Percentiles rank a stretch among this genome's conserved stretches.
Conservation (phyloP, 2,113 vertebrate genomes). For the Mystacornis crossleyi region DNA sequence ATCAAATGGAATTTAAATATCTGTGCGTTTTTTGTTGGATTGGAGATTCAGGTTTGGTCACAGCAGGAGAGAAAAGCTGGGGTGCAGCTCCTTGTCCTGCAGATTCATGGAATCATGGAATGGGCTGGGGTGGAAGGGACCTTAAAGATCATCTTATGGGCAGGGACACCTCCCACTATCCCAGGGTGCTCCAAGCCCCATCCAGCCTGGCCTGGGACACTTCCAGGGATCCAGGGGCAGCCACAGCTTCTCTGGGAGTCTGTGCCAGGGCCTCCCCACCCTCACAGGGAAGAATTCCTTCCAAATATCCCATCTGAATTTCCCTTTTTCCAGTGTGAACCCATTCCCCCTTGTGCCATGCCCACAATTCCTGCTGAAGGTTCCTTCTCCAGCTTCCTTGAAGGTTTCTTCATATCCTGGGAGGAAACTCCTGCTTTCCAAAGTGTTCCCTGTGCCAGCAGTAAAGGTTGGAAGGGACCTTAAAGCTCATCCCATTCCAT, state of each 20-base stretch:
- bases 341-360: background rate
- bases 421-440: background rate
- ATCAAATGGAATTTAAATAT: background rate
- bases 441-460: background rate
- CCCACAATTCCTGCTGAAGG: background rate
- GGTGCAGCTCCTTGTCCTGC: background rate
- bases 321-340: background rate
- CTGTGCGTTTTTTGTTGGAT: background rate
- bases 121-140: background rate
- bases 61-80: background rate
- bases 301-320: background rate
- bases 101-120: background rate
- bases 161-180: rapidly evolving
- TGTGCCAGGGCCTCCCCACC: background rate
- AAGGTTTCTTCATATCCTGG: background rate
- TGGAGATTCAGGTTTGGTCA: background rate
- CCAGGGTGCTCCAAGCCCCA: rapidly evolving
- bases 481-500: background rate
- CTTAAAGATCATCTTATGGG: background rate
- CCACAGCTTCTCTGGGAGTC: background rate
- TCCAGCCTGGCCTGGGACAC: background rate
- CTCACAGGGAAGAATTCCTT: background rate
- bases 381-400: background rate
- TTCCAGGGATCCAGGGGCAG: background rate
- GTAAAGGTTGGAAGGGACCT: background rate